These are phyloP conservation scores for Cossypha polioptera DNA, from an alignment of 2,797 vertebrate species.

Conservation along the genomic window DNA sequence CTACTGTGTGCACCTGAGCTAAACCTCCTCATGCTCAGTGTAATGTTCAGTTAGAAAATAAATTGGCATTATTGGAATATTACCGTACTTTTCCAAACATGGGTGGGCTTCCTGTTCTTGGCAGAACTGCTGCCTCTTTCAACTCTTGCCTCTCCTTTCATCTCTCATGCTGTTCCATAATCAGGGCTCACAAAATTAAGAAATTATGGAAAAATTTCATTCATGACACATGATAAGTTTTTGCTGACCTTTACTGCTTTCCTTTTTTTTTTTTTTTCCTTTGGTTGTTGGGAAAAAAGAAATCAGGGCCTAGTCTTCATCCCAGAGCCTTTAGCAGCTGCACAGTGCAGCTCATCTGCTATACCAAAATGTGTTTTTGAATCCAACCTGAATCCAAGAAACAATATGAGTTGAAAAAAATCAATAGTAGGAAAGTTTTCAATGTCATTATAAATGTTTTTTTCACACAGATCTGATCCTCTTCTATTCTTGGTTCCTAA, in stretches of 20 bases:
- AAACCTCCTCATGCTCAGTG: not conserved
- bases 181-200: not conserved
- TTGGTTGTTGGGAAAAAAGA: not conserved
- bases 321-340: not conserved
- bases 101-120: not conserved
- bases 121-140: not conserved
- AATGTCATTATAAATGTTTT: not conserved
- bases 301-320: not conserved
- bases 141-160: not conserved
- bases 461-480: not conserved
- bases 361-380: not conserved
- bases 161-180: not conserved
- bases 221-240: not conserved
- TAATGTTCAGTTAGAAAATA: not conserved
- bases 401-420: not conserved
- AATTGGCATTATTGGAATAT: not conserved
- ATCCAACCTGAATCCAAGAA: not conserved
- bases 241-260: not conserved
- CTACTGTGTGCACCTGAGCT: not conserved
- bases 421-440: not conserved
- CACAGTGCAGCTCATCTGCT: not conserved
- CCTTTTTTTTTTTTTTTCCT: not conserved
- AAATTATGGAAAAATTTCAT: not conserved
- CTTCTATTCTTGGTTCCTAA: not conserved
- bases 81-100: not conserved